Conservation (phyloP, 1,140 invertebrate genomes). For the Eurosta solidaginis region DNA sequence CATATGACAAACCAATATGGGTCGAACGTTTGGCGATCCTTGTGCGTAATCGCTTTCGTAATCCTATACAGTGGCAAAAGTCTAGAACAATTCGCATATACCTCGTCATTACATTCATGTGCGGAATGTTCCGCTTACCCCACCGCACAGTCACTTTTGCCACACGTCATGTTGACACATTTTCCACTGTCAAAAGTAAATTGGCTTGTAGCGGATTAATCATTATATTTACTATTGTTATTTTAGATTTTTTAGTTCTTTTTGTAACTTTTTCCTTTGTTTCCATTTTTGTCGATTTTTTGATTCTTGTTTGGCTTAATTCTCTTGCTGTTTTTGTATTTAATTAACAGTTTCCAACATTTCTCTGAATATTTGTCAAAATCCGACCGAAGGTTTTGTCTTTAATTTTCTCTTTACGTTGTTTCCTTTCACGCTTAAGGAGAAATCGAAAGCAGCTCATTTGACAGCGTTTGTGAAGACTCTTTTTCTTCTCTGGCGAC, state of each 20-base stretch:
- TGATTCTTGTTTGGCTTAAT: not conserved
- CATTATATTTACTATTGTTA: not conserved
- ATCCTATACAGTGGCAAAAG: not conserved
- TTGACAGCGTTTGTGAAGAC: too few species aligned
- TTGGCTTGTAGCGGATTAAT: conserved; percentile 29
- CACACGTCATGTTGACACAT: conserved; percentile 29
- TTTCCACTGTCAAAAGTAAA: conserved; percentile 25
- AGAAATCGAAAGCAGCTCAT: too few species aligned
- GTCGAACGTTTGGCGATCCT: not conserved
- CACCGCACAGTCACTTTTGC: not conserved
- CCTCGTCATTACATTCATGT: not conserved
- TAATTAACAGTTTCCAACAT: not conserved
- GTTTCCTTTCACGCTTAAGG: not conserved
- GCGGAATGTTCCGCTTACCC: not conserved
- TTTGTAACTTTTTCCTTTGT: not conserved
- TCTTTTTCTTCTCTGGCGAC: too few species aligned
- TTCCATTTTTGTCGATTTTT: not conserved
- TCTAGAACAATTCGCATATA: not conserved
- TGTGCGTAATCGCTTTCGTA: not conserved
- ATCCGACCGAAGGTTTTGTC: not conserved
- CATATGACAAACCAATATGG: not conserved
- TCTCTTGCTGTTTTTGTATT: not conserved
- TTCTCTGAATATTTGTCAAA: not conserved
- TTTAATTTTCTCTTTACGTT: not conserved
- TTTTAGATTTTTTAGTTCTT: not conserved